Percentiles rank a stretch among this genome's conserved stretches.
These are phyloP conservation scores for Tetramorium alpestre DNA, from an alignment of 1,140 invertebrate species.

Conservation along the genomic window DNA sequence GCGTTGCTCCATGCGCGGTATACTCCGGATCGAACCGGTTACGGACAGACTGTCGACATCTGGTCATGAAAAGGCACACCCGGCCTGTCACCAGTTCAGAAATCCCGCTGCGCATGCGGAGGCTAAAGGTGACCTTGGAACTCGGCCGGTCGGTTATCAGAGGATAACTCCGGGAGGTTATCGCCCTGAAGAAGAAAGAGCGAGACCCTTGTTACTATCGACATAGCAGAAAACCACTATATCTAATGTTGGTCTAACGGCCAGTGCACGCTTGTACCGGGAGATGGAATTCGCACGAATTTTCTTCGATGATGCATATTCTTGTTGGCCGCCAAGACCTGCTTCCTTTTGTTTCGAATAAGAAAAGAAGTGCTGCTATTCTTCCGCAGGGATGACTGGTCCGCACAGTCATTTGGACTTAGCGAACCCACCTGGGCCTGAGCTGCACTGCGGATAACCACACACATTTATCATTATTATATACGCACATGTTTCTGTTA, in stretches of 20 bases:
- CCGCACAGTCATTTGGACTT: too few relatives aligned
- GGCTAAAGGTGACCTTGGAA: not conserved
- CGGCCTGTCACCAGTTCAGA: not conserved
- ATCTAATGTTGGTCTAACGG: not conserved
- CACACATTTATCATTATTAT: too few relatives aligned
- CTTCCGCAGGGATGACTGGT: too few relatives aligned
- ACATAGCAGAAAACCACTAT: constrained; percentile 15
- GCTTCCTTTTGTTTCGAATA: too few relatives aligned
- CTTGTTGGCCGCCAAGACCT: too few relatives aligned
- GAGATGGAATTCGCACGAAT: not conserved
- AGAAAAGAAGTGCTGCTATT: too few relatives aligned
- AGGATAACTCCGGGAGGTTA: not conserved
- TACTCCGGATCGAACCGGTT: constrained; percentile 72
- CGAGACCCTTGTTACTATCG: not conserved
- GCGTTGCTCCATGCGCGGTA: constrained; percentile 81
- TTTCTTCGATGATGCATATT: not conserved
- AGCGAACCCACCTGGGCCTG: too few relatives aligned
- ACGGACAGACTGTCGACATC: constrained; percentile 80
- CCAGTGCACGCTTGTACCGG: not conserved
- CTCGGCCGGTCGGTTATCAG: constrained; percentile 29
- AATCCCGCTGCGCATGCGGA: not conserved
- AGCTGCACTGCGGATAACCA: too few relatives aligned
- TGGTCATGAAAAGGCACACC: constrained; percentile 52
- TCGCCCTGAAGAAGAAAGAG: not conserved
- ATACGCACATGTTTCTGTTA: too few relatives aligned